Evolutionary conservation across 1,140 invertebrate species (phyloP).

Genomic region (Phymastichus coffea): DNA sequence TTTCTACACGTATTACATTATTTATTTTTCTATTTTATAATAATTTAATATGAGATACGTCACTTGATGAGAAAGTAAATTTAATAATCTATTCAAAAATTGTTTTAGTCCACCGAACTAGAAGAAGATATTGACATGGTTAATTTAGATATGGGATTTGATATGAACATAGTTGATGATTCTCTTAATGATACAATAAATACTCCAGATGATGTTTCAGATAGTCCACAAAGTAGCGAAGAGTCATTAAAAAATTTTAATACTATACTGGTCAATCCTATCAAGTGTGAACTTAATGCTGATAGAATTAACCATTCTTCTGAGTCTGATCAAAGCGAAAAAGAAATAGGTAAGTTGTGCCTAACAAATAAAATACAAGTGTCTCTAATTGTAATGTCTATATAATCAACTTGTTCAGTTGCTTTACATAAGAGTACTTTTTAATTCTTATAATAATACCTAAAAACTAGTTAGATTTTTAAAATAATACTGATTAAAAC

Average conservation of each 20-base stretch:
- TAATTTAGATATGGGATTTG: conserved; percentile 19
- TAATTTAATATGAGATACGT: too few species aligned
- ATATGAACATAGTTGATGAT: conserved; percentile 5
- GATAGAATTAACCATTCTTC: not conserved
- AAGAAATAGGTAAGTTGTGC: conserved; percentile 33
- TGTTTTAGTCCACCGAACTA: conserved; percentile 39
- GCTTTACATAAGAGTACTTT: conserved; percentile 8
- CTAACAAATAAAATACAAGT: not conserved
- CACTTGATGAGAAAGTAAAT: too few species aligned
- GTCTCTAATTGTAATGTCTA: not conserved
- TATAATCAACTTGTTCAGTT: conserved; percentile 15
- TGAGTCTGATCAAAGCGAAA: conserved; percentile 28
- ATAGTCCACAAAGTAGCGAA: not conserved
- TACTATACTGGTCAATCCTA: conserved; percentile 2
- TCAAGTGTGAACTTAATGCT: not conserved
- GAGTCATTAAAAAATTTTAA: conserved; percentile 10
- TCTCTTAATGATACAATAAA: not conserved
- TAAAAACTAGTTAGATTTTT: not conserved
- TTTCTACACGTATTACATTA: too few species aligned
- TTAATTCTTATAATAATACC: not conserved
- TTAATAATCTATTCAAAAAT: conserved; percentile 7
- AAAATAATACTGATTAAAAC: not conserved
- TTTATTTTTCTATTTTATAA: too few species aligned
- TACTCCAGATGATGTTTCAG: not conserved
- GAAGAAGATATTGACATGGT: conserved; percentile 45